Conservation (phyloP, 2,797 vertebrate genomes). For the Pogonophryne albipinna region DNA sequence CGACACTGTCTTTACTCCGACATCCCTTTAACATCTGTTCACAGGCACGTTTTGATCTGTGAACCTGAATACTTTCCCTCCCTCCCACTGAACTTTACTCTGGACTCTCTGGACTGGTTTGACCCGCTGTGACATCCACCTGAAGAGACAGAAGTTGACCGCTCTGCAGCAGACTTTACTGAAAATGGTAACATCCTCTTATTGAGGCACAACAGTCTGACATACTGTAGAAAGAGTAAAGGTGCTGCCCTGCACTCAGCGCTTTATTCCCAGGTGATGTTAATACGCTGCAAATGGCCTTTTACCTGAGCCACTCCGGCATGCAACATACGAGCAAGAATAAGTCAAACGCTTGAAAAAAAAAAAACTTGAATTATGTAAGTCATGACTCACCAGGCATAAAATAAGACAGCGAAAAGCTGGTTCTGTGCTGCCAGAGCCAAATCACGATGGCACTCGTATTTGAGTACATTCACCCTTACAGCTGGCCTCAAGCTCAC, state of each 20-base stretch:
- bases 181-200: conserved; percentile 27
- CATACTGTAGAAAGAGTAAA: conserved; percentile 30
- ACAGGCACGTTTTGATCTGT: conserved; percentile 22
- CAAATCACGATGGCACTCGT: conserved; percentile 50
- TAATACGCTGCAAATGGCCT: conserved; percentile 38
- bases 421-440: conserved; percentile 47
- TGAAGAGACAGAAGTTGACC: conserved; percentile 30
- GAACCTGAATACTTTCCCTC: conserved; percentile 46
- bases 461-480: conserved; percentile 41
- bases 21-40: conserved; percentile 46
- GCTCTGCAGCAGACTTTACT: not conserved
- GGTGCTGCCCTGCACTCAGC: conserved; percentile 29
- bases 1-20: conserved; percentile 1
- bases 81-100: conserved; percentile 38
- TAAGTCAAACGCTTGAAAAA: conserved; percentile 78
- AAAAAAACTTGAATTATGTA: conserved; percentile 80
- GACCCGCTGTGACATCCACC: conserved; percentile 42
- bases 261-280: conserved; percentile 32
- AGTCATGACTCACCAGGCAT: conserved; percentile 79
- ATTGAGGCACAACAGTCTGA: conserved; percentile 18
- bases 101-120: conserved; percentile 6
- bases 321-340: conserved; percentile 67
- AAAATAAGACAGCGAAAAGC: conserved; percentile 67
- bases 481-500: conserved; percentile 39
- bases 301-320: conserved; percentile 49